Evolutionary conservation across 2,888 invertebrate species (phyloP).

Genomic region (Stratiomys singularior): DNA sequence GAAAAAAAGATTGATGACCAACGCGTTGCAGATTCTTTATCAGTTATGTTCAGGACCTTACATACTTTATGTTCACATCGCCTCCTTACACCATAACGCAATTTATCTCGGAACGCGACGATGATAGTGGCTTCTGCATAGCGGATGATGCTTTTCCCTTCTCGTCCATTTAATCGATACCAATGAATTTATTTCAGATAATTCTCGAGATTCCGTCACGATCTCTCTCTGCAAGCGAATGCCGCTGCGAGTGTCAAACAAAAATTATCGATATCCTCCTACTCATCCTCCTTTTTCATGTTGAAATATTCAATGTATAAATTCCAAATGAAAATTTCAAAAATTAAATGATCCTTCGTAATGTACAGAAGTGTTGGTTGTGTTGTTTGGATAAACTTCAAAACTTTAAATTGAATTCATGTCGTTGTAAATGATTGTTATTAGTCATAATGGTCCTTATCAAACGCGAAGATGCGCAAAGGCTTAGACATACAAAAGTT

Average conservation of each 20-base stretch:
- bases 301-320: background rate
- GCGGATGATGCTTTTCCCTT: background rate
- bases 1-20: conserved; percentile 30
- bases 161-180: conserved; percentile 40
- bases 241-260: conserved; percentile 33
- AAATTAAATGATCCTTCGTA: too few relatives aligned
- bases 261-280: conserved; percentile 35
- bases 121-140: conserved; percentile 36
- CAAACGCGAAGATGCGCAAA: too few relatives aligned
- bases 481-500: too few relatives aligned
- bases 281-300: conserved; percentile 30
- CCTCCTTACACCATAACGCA: conserved; percentile 41
- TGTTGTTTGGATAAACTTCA: too few relatives aligned
- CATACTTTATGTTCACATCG: conserved; percentile 28
- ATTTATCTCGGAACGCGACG: conserved; percentile 23
- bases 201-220: conserved; percentile 39
- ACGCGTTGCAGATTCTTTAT: conserved; percentile 28
- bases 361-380: too few relatives aligned
- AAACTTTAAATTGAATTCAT: too few relatives aligned
- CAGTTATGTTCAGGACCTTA: conserved; percentile 9
- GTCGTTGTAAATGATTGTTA: too few relatives aligned
- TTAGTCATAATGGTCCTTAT: too few relatives aligned
- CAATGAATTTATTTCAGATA: conserved; percentile 35
- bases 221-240: conserved; percentile 26
- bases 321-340: background rate